Percentiles rank a stretch among this genome's conserved stretches.
These are phyloP conservation scores for Myrmecobius fasciatus DNA, from an alignment of 2,113 vertebrate species.

Conservation along the genomic window DNA sequence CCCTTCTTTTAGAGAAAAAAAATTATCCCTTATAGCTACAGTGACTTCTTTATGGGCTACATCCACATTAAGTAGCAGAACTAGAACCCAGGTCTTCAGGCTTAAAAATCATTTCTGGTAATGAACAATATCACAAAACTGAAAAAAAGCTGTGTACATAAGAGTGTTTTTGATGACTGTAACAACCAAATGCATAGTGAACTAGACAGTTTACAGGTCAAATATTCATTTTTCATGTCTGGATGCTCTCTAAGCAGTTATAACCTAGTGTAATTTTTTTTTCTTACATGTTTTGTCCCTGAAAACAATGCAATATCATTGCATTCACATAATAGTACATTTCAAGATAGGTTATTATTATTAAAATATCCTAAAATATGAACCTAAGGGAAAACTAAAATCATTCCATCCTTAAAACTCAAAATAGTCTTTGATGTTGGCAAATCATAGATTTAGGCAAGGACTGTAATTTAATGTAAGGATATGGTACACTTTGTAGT, in stretches of 20 bases:
- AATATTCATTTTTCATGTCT: conserved; percentile 20
- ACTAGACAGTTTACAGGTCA: background rate
- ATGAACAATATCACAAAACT: background rate
- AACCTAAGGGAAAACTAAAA: conserved; percentile 6
- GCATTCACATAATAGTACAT: background rate
- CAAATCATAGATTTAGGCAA: conserved; percentile 29
- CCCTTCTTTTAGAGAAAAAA: background rate
- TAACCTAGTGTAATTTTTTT: conserved; percentile 15
- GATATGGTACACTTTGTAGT: conserved; percentile 19
- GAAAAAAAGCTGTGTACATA: background rate
- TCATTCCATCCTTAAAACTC: conserved; percentile 8
- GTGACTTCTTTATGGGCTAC: background rate
- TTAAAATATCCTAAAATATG: conserved; percentile 15
- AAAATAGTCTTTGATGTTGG: conserved; percentile 24
- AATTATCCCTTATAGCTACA: background rate
- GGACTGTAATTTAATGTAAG: background rate
- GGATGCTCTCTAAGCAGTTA: conserved; percentile 49
- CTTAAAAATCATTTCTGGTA: background rate
- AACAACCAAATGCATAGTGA: conserved; percentile 23
- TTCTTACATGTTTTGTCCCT: conserved; percentile 17
- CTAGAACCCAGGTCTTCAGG: background rate
- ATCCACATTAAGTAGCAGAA: background rate
- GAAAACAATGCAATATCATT: conserved; percentile 15
- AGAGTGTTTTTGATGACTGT: background rate
- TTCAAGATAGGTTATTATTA: conserved; percentile 26